A percentile compares a stretch with the other conserved stretches of the same genome.
These are phyloP conservation scores for Palythoa caribaeorum DNA, from an alignment of 92 coral and sea anemone genomes.

Conservation along the genomic window DNA sequence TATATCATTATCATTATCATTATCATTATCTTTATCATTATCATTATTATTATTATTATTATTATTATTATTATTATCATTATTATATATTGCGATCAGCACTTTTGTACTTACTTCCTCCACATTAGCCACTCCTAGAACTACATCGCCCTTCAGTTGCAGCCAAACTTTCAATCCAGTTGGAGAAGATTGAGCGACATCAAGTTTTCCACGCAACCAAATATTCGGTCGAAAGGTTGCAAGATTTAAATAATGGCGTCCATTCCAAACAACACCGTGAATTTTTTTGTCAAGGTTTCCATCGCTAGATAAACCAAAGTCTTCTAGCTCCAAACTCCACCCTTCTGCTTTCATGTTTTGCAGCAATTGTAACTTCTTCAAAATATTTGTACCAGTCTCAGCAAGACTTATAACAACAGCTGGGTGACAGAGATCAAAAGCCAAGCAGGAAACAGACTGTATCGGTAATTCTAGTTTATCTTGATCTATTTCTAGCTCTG, in stretches of 20 bases:
- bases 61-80: no score
- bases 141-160: not conserved
- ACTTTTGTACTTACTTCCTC: slow-evolving; percentile 5
- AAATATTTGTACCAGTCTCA: not conserved
- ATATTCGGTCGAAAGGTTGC: slow-evolving; percentile 23
- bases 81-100: not conserved
- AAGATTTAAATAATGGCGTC: not conserved
- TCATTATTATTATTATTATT: no score
- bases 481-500: slow-evolving; percentile 31
- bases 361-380: slow-evolving; percentile 6
- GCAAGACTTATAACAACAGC: slow-evolving; percentile 31
- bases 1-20: no score
- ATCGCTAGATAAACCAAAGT: slow-evolving; percentile 37
- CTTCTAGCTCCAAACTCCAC: slow-evolving; percentile 8
- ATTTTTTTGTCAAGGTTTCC: not conserved
- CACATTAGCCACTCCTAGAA: not conserved
- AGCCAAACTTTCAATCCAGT: not conserved
- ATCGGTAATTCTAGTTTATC: slow-evolving; percentile 3
- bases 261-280: slow-evolving; percentile 55
- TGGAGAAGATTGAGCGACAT: not conserved
- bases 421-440: slow-evolving; percentile 46
- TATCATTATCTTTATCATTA: no score
- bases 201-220: slow-evolving; percentile 34
- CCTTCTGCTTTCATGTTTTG: slow-evolving; percentile 54
- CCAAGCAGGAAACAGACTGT: slow-evolving; percentile 51